Percentiles rank a stretch among this genome's conserved stretches.
phyloP scores from a whole-genome alignment of 2,797 vertebrate genomes.

The Betta splendens region DNA sequence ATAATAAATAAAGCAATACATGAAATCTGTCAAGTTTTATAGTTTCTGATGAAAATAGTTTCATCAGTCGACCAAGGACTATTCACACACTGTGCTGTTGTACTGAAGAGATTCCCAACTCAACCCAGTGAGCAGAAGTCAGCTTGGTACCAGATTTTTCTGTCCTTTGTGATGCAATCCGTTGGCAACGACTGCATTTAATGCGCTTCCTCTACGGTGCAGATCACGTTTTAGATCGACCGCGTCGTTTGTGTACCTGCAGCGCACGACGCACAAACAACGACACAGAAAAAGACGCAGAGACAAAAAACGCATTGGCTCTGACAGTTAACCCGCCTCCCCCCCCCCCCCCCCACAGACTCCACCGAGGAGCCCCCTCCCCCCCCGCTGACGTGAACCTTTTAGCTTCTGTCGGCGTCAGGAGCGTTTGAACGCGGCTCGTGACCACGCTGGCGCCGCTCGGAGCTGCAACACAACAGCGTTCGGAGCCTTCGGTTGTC shows the following conservation, averaged over 20 bases:
- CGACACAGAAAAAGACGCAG: slow-evolving; percentile 6
- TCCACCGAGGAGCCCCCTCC: slow-evolving; percentile 16
- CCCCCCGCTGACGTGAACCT: slow-evolving; percentile 21
- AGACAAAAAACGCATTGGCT: slow-evolving; percentile 2
- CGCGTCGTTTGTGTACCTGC: slow-evolving; percentile 19
- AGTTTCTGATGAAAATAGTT: slow-evolving; percentile 17
- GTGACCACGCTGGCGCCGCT: slow-evolving; percentile 40
- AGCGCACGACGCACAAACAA: slow-evolving; percentile 2
- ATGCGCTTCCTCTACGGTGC: slow-evolving; percentile 19
- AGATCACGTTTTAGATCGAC: slow-evolving; percentile 18
- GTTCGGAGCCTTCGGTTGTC: slow-evolving; percentile 23
- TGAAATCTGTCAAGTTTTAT: slow-evolving; percentile 4
- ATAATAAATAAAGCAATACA: slow-evolving; percentile 13
- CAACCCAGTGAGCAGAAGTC: slow-evolving; percentile 14
- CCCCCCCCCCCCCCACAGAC: slow-evolving; percentile 27
- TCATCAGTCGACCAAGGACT: slow-evolving; percentile 11
- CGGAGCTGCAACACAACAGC: slow-evolving; percentile 32
- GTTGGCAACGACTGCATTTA: slow-evolving; percentile 30
- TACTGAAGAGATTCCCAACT: slow-evolving; percentile 11
- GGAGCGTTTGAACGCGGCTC: slow-evolving; percentile 38
- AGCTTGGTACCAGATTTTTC: slow-evolving; percentile 9
- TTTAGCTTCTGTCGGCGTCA: slow-evolving; percentile 29
- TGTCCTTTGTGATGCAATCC: slow-evolving; percentile 51
- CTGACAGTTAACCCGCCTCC: slow-evolving; percentile 1
- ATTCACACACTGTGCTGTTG: neutral